These are phyloP conservation scores for Synergus gifuensis DNA, from an alignment of 2,888 invertebrate genomes.

Conservation along the genomic window DNA sequence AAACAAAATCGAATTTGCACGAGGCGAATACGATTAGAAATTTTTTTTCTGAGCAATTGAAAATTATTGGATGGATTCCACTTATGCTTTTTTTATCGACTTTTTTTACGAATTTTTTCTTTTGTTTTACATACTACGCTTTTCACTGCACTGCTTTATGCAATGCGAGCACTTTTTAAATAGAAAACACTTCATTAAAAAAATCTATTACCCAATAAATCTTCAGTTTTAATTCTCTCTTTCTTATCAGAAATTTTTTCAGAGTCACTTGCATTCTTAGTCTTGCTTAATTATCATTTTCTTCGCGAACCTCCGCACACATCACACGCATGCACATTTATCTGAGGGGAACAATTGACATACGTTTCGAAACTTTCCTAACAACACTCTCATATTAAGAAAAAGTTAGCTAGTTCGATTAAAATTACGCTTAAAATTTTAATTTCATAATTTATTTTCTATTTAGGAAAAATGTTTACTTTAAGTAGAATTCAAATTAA, in stretches of 20 bases:
- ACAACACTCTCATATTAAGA: conserved; percentile 46
- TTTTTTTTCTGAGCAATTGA: conserved; percentile 71
- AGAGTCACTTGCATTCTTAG: conserved; percentile 4
- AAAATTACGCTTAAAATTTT: conserved; percentile 41
- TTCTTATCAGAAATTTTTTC: conserved; percentile 12
- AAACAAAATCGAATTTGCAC: background rate
- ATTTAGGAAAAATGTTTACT: background rate
- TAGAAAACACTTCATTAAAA: conserved; percentile 17
- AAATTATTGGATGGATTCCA: conserved; percentile 72
- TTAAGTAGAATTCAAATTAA: background rate
- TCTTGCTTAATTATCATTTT: conserved; percentile 30
- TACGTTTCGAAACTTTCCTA: conserved; percentile 76
- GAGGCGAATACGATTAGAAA: background rate
- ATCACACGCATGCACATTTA: conserved; percentile 67
- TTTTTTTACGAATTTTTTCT: conserved; percentile 42
- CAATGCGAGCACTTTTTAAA: background rate
- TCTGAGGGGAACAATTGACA: conserved; percentile 75
- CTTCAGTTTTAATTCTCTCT: conserved; percentile 46
- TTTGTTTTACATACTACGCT: conserved; percentile 10
- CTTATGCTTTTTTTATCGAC: conserved; percentile 62
- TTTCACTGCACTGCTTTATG: background rate
- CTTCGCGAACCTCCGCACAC: conserved; percentile 40
- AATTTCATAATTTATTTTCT: conserved; percentile 11
- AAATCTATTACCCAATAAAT: conserved; percentile 40
- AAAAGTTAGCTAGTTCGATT: conserved; percentile 39